Base-by-base conservation (phyloP, 2,888 invertebrate species). In the Adelphocoris suturalis region DNA sequence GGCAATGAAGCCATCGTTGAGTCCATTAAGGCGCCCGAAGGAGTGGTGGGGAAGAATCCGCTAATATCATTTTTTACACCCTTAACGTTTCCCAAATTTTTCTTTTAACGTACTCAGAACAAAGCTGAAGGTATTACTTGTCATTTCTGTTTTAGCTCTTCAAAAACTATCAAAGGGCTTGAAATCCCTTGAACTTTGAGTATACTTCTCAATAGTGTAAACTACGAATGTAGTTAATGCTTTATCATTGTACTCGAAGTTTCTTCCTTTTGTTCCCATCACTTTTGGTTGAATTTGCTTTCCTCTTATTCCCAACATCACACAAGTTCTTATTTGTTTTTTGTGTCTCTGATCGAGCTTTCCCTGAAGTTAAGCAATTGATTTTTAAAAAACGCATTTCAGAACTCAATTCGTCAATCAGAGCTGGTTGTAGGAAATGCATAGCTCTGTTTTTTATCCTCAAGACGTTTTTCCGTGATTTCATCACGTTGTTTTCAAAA, bases 341-440 rank as follows among this genome's bases (percentile, higher is more conserved):
- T 68, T 23, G 68, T 12, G 19, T 23, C 1, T 68, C 68, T 12
- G 13, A 23, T 23, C 19, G n/a, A 68, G 68, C 23, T 23, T 68
- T 68, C 0, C 23, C 23, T n/a, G 76, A 87, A 16, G 9, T 28
- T 16, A 78, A 27, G n/a, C 80, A 55, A 11, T 1, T 37, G 0
- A 88, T 78, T 27, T 57, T 52, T 12, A 88, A 88, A 52, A 88
- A 46, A 3, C 48, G 0, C 52, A 88, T 88, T 88, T 88, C 88
- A 7, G 88, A 57, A 37, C 46, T 88, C 55, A 88, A 88, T 78
- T 78, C 48, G n/a, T 88, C 78, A 19, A 88, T 28, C n/a, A 88
- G 55, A 19, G 76, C 88, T 3, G 88, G 88, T 28, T 88, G 76
- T 2, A 88, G 61, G 5, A 37, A 19, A 19, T 52, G 27, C 80